Evolutionary conservation across 2,888 invertebrate species (phyloP), one percentile per base, ranked within the genome.

Genomic region (Dryocosmus kuriphilus): DNA sequence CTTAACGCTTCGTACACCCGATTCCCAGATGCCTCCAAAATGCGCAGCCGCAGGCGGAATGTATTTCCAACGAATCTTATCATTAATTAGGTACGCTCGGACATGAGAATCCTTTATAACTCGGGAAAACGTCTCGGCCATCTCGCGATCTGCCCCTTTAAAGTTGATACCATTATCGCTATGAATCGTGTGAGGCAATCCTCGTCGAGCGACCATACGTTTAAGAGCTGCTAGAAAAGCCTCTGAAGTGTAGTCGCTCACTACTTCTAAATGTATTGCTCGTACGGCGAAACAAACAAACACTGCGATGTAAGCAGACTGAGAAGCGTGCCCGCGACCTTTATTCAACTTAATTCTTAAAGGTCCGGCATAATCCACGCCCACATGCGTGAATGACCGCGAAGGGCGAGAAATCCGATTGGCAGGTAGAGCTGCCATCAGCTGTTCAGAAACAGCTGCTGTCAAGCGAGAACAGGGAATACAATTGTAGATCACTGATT

Each of bases 1-100:
- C 79, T 90, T 91, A 0, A 85, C 78, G 0, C 85, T 86, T 60
- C 89, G 88, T 0, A 91, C 87, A 4, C 85, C 87, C 0, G 88
- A 86, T 76, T 91, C 89, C 87, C 89, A 90, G 4, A 90, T 74
- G 1, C 89, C 89, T 3, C 90, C 88, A 62, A 88, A 88, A 75
- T 91, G 88, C 1, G 89, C 88, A 6, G 88, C 83, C 32, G 78
- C 77, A 4, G 89, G 88, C 4, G 89, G 89, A 32, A 85, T 88
- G 73, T 90, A 92, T 46, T 88, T 83, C 89, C 90, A 91, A 4
- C 79, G 63, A 11, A 86, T 85, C 1, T 80, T 79, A 7, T 84
- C 77, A 8, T 73, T 75, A 0, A 82, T 67, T n/a, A 85, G 0
- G 32, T 76, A 19, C 3, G 74, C 62, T 60, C 67, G 27, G 0